Evolutionary conservation across 2,113 vertebrate genomes (phyloP).

Genomic region (Salvelinus namaycush): DNA sequence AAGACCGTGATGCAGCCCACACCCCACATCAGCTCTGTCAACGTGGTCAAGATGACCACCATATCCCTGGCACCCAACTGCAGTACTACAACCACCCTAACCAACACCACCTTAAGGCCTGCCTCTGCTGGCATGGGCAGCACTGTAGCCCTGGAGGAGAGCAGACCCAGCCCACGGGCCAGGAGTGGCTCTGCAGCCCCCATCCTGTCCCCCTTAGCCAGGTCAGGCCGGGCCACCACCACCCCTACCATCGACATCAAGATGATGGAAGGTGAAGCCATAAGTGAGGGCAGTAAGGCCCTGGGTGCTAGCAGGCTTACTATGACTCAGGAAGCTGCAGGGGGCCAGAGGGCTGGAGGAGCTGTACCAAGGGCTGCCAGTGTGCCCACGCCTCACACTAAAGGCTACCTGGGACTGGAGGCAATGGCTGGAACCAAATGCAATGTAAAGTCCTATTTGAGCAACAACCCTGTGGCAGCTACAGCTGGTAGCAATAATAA

Average conservation of each 20-base stretch:
- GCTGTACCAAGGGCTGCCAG: conserved; percentile 76
- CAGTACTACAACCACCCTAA: conserved; percentile 61
- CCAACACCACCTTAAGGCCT: conserved; percentile 77
- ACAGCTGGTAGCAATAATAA: conserved; percentile 74
- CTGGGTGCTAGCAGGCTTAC: conserved; percentile 47
- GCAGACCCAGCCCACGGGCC: conserved; percentile 71
- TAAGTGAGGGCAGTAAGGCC: conserved; percentile 76
- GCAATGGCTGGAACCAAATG: conserved; percentile 74
- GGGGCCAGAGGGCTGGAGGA: conserved; percentile 67
- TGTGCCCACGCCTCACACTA: conserved; percentile 78
- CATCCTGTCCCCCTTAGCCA: conserved; percentile 79
- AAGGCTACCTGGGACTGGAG: conserved; percentile 71
- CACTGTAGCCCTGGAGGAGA: conserved; percentile 72
- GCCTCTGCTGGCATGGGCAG: conserved; percentile 74
- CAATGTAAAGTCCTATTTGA: conserved; percentile 62
- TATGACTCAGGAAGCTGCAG: conserved; percentile 51
- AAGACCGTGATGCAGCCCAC: conserved; percentile 89
- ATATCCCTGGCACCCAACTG: conserved; percentile 87
- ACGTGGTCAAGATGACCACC: conserved; percentile 93
- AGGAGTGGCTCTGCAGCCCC: conserved; percentile 84
- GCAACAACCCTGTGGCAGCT: conserved; percentile 62
- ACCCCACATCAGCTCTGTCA: conserved; percentile 88
- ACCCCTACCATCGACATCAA: conserved; percentile 80
- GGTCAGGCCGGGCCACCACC: conserved; percentile 56
- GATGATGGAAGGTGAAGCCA: conserved; percentile 83